Base-by-base conservation (phyloP, 2,888 invertebrate species). In the Coenonympha glycerion region DNA sequence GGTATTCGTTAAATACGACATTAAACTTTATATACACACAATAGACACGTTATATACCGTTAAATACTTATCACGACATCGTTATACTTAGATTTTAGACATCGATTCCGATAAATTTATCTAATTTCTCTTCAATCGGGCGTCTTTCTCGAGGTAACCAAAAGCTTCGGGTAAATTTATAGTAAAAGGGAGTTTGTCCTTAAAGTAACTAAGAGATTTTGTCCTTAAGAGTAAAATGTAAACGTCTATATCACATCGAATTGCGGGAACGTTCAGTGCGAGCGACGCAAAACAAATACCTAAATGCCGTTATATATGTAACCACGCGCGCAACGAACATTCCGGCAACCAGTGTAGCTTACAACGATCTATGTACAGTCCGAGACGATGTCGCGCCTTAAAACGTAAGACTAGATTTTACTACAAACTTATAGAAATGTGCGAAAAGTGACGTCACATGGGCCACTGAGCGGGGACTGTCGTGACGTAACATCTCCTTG, bases 391-490 rank as follows among this genome's bases (percentile, higher is more conserved):
- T 73, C 71, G 73, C 74, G 79, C 78, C 84, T 82, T 85, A 85
- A 63, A 68, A 81, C 72, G 72, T 85, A 86, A 82, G 86, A 87
- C 86, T 87, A 87, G 86, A 87, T 76, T 86, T 85, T 84, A 84
- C 86, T 83, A 83, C 76, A 71, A 71, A 77, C 73, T 76, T 71
- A n/a, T n/a, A 76, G 64, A 77, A 71, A 76, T 66, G 72, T 76
- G 76, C 79, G 66, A 73, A 63, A 69, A 65, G 68, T 71, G 68
- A 71, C 68, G 69, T 60, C 52, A 53, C 53, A 41, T 24, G 21
- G 36, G 51, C 50, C 58, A 37, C 44, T 21, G 61, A 51, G 45
- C 53, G 46, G 61, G 56, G 59, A 59, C 56, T 49, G 44, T 53
- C 50, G 47, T 49, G 57, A 52, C 47, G 15, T 42, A 55, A 52